Evolutionary conservation across 2,113 vertebrate genomes (phyloP), one percentile per base, ranked within the genome.

Genomic region (Etheostoma cragini): DNA sequence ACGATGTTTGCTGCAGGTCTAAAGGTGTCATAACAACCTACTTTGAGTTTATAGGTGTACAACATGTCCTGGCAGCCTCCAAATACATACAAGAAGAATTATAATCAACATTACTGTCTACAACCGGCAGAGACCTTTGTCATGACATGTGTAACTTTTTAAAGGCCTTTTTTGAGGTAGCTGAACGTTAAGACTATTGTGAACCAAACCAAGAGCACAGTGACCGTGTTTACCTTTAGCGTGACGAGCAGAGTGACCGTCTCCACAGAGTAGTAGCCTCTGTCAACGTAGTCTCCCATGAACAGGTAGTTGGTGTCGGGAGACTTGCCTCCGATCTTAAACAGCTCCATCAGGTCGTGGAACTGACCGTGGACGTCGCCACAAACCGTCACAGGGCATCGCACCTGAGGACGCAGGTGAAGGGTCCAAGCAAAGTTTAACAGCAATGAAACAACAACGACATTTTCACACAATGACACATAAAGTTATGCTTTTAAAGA

Each of bases 231-330:
- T 83, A 94, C 94, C 94, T 94, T 94, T 91, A 94, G 53, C 33
- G 94, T 94, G 90, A 94, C 94, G 13, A 94, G 93, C 88, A 94
- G 92, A 16, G 94, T 93, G 90, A 94, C 94, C 47, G 94, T 94
- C 89, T 94, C 94, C 94, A 94, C 94, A 0, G 93, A 94, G 88
- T 94, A 94, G 92, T 94, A 94, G 60, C 94, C 94, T 89, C 94
- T 84, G 88, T 94, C 94, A 7, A 94, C 94, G 58, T 94, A 94
- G 92, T 94, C 94, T 1, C 94, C 94, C 94, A 94, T 94, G 89
- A 94, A 94, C 89, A 94, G 87, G 89, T 94, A 94, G 90, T 94
- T 94, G 82, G 94, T 94, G 93, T 94, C 94, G 8, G 94, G 94
- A 65, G 93, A 94, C 88, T 94, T 94, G 0, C 94, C 94, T 68